phyloP scores from a whole-genome alignment of 2,888 invertebrate species.

The Eugnorisma glareosa region DNA sequence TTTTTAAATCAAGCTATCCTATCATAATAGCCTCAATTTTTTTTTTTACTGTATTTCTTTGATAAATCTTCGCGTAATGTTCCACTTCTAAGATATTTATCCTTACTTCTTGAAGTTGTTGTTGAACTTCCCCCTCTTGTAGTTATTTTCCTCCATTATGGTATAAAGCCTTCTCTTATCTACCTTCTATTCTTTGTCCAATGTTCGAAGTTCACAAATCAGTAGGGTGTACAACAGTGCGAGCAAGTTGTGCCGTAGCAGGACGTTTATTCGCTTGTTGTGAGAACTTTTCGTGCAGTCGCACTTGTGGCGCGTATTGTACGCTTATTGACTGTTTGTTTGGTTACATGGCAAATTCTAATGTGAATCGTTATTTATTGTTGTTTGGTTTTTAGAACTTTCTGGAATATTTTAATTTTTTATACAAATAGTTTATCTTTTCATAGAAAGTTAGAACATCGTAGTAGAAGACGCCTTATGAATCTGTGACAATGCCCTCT shows the following conservation, averaged over 20 bases:
- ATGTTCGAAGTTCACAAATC: conserved; percentile 76
- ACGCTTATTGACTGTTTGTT: conserved; percentile 68
- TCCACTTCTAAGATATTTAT: too few species aligned
- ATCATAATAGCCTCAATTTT: too few species aligned
- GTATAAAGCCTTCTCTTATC: conserved; percentile 4
- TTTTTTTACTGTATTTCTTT: too few species aligned
- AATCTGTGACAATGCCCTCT: background rate
- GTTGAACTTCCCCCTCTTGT: background rate
- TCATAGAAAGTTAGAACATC: background rate
- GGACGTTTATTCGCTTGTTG: conserved; percentile 77
- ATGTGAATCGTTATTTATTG: conserved; percentile 6
- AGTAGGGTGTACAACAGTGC: conserved; percentile 72
- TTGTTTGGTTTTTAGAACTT: conserved; percentile 5
- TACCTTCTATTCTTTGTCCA: conserved; percentile 64
- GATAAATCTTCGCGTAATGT: too few species aligned
- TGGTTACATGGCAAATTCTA: conserved; percentile 28
- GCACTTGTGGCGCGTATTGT: conserved; percentile 69
- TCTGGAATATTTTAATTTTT: background rate
- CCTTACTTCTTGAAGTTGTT: background rate
- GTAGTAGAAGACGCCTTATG: background rate
- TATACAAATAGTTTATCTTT: too few species aligned
- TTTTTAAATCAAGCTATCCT: too few species aligned
- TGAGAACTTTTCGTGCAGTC: conserved; percentile 64
- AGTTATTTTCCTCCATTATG: background rate
- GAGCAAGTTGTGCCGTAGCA: conserved; percentile 75